Evolutionary conservation across 2,888 invertebrate species (phyloP).

Genomic region (Aphodius sticticus): DNA sequence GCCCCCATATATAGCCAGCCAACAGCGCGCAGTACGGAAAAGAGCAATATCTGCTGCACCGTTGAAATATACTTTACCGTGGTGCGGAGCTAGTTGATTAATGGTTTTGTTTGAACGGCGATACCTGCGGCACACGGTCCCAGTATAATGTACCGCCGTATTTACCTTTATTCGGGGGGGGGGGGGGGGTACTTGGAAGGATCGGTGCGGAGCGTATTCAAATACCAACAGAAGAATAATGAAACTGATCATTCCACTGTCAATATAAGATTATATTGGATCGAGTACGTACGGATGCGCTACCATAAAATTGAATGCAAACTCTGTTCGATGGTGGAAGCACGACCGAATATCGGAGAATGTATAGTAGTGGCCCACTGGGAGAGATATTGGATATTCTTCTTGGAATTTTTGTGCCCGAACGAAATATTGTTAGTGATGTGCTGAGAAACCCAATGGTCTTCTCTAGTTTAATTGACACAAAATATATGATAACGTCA

Average conservation of each 20-base stretch:
- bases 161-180: not conserved
- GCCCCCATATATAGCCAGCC: not conserved
- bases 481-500: too few relatives aligned
- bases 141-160: not conserved
- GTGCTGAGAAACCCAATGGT: too few relatives aligned
- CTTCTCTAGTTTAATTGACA: too few relatives aligned
- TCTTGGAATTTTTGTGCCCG: not conserved
- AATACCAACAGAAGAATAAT: constrained; percentile 4
- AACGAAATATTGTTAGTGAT: too few relatives aligned
- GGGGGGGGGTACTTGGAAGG: not conserved
- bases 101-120: not conserved
- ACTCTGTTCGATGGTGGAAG: not conserved
- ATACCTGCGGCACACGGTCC: not conserved
- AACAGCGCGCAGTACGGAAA: not conserved
- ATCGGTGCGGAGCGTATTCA: not conserved
- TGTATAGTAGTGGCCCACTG: not conserved
- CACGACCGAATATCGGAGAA: not conserved
- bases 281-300: not conserved
- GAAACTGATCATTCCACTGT: constrained; percentile 4
- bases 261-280: not conserved
- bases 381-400: not conserved
- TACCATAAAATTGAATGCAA: not conserved
- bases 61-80: not conserved
- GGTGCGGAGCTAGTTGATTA: not conserved
- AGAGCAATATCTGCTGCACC: not conserved